phyloP scores from a whole-genome alignment of 2,797 vertebrate species.

The Amblyraja radiata region DNA sequence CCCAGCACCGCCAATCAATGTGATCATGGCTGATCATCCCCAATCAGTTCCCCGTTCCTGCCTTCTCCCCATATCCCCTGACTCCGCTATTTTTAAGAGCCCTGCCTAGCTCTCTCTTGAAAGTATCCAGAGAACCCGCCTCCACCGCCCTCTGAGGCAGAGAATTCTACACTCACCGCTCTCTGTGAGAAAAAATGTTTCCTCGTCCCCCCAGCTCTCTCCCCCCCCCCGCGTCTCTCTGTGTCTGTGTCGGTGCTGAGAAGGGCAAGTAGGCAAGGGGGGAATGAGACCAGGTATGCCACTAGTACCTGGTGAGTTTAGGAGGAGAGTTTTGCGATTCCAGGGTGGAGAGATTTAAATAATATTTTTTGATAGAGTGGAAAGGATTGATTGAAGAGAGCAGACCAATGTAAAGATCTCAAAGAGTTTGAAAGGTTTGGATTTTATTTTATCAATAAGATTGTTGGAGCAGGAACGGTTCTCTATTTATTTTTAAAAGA shows the following conservation, averaged over 20 bases:
- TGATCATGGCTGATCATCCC: too few relatives aligned
- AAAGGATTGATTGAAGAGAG: background rate
- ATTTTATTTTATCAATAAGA: background rate
- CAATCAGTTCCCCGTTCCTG: too few relatives aligned
- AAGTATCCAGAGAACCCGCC: too few relatives aligned
- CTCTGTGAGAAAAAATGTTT: too few relatives aligned
- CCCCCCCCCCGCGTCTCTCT: too few relatives aligned
- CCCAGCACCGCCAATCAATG: too few relatives aligned
- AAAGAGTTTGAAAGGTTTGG: background rate
- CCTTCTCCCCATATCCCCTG: too few relatives aligned
- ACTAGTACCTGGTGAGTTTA: background rate
- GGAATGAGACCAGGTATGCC: background rate
- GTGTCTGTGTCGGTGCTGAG: background rate
- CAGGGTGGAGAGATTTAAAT: background rate
- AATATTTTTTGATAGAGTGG: background rate
- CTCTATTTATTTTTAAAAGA: background rate
- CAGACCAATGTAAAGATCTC: background rate
- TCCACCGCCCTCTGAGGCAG: too few relatives aligned
- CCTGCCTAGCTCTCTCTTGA: too few relatives aligned
- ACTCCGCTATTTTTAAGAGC: too few relatives aligned
- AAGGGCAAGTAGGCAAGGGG: background rate
- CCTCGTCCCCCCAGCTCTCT: too few relatives aligned
- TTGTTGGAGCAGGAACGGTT: background rate
- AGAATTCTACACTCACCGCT: too few relatives aligned
- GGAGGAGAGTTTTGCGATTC: background rate